Evolutionary conservation across 2,797 vertebrate species (phyloP), one percentile per base, ranked within the genome.

Genomic region (Smutsia gigantea): DNA sequence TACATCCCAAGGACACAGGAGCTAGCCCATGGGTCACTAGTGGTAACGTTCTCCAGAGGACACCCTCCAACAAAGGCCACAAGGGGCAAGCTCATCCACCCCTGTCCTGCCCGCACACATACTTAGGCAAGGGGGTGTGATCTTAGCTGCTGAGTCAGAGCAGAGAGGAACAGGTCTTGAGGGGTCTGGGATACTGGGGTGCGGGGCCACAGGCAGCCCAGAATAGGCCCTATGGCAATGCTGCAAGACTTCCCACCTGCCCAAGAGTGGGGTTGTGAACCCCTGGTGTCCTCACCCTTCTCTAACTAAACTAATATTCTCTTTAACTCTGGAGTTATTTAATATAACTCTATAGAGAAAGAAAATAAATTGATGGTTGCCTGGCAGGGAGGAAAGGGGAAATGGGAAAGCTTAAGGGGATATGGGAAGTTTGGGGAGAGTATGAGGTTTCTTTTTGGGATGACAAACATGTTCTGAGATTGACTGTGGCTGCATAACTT

Each of bases 151-250:
- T 49, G 49, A 9, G 23, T 46, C n/a, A 77, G 13, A 57, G 17
- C 18, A n/a, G 23, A 12, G 17, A 66, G 25, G 71, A 25, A n/a
- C 29, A 57, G 14, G 17, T 2, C 4, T 25, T 18, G 17, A 79
- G 13, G 6, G 17, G 14, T 15, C 9, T 14, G 34, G 42, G 7
- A 21, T 72, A 7, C 9, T 39, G 18, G 8, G 4, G 17, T 7
- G 3, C 4, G 2, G 6, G 2, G 23, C 1, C 23, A 3, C 11
- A 4, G 15, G 59, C 2, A 59, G 13, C 4, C 19, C 15, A 66
- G 46, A 19, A 39, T 21, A 57, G 27, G 4, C 17, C 4, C 0
- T 19, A n/a, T 15, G 11, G 2, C 13, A 4, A 7, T 53, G 19
- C 29, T 15, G 63, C 17, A 10, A 92, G 13, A 29, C 0, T 13